Evolutionary conservation across 2,113 vertebrate genomes (phyloP).

Genomic region (Callaeas wilsoni): DNA sequence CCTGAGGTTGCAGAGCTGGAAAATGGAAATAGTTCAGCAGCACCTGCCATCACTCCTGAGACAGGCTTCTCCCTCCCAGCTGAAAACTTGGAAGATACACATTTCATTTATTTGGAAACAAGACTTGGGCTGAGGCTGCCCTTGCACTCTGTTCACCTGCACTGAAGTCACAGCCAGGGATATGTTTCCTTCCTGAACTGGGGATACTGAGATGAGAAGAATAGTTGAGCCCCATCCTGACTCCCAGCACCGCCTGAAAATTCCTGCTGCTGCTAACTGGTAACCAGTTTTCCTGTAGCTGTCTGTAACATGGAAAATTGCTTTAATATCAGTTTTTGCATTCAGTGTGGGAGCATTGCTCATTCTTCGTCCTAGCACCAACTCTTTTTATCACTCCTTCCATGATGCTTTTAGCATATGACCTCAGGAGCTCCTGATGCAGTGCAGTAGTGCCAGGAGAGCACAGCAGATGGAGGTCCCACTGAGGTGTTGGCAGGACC

Average conservation of each 20-base stretch:
- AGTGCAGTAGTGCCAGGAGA: background rate
- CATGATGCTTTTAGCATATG: background rate
- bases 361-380: background rate
- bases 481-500: background rate
- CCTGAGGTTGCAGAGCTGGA: constrained; percentile 67
- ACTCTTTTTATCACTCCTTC: background rate
- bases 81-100: background rate
- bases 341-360: background rate
- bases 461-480: too few species aligned
- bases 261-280: background rate
- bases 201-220: background rate
- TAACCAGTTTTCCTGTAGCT: background rate
- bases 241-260: background rate
- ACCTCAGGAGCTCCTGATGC: background rate
- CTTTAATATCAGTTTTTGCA: background rate
- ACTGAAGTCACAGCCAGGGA: background rate
- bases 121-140: background rate
- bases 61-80: constrained; percentile 12
- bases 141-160: background rate
- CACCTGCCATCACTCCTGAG: constrained; percentile 73
- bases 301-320: background rate
- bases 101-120: constrained; percentile 35
- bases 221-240: background rate
- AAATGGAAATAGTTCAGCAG: constrained; percentile 73
- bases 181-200: background rate